Percentiles rank a stretch among this genome's conserved stretches.
phyloP scores from a whole-genome alignment of 2,113 vertebrate species.

The Crotalus horridus region DNA sequence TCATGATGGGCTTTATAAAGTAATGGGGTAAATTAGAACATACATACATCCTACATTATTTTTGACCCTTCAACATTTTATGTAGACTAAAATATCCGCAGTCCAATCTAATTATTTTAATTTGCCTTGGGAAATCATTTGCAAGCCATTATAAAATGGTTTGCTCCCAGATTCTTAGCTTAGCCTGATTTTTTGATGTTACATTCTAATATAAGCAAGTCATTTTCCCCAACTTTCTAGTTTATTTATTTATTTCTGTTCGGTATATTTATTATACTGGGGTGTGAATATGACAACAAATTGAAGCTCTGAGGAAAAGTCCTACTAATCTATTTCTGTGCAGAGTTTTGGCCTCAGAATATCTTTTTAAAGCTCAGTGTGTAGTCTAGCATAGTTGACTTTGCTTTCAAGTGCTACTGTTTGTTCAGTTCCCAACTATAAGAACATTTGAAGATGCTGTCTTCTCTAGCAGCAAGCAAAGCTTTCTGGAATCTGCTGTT shows the following conservation, averaged over 20 bases:
- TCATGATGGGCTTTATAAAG: background rate
- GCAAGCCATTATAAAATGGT: background rate
- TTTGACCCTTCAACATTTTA: background rate
- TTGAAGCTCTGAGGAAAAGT: slow-evolving; percentile 35
- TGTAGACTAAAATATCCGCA: background rate
- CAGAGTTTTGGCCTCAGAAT: slow-evolving; percentile 33
- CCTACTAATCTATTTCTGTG: slow-evolving; percentile 18
- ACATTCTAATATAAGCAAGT: background rate
- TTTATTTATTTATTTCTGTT: background rate
- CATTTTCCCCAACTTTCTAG: background rate
- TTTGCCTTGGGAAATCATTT: background rate
- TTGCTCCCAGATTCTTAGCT: background rate
- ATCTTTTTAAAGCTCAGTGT: slow-evolving; percentile 37
- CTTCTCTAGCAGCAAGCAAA: slow-evolving; percentile 50
- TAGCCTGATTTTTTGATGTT: background rate
- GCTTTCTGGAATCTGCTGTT: slow-evolving; percentile 50
- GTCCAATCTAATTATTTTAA: background rate
- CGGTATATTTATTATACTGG: background rate
- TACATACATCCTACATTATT: background rate
- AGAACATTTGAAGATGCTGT: slow-evolving; percentile 52
- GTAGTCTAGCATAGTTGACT: slow-evolving; percentile 31
- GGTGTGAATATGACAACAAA: slow-evolving; percentile 40
- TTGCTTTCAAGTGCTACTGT: slow-evolving; percentile 11
- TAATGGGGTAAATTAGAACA: background rate
- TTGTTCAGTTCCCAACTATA: slow-evolving; percentile 50